These are phyloP conservation scores for Drosophila kurseongensis DNA, from an alignment of 1,140 invertebrate genomes.

Conservation along the genomic window DNA sequence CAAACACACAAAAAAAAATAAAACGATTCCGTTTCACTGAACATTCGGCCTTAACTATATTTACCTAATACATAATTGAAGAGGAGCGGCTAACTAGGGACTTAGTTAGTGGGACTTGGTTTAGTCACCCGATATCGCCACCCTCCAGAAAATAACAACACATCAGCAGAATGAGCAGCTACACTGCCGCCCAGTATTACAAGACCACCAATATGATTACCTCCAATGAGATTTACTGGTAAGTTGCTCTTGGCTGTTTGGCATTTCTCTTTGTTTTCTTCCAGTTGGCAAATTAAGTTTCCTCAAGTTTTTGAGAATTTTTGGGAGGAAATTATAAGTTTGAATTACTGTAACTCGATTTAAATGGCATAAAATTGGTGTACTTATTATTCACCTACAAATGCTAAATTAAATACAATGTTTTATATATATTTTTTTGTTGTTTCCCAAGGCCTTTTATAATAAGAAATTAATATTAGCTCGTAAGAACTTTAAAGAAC, in stretches of 20 bases:
- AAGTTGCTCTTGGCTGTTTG: slow-evolving; percentile 42
- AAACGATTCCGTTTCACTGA: slow-evolving; percentile 76
- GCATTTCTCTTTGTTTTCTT: slow-evolving; percentile 21
- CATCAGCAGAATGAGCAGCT: slow-evolving; percentile 66
- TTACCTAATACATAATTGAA: slow-evolving; percentile 51
- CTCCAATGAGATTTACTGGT: slow-evolving; percentile 84
- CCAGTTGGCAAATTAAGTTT: slow-evolving; percentile 6
- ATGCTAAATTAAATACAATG: too few species aligned
- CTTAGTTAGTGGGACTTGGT: slow-evolving; percentile 5
- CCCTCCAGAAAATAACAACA: slow-evolving; percentile 19
- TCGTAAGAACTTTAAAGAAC: background rate
- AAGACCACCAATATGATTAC: slow-evolving; percentile 84
- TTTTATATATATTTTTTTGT: too few species aligned
- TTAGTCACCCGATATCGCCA: slow-evolving; percentile 8
- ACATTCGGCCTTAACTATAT: slow-evolving; percentile 70
- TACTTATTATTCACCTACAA: too few species aligned
- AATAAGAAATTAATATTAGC: too few species aligned
- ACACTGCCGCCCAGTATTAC: slow-evolving; percentile 77
- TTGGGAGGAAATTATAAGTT: slow-evolving; percentile 17
- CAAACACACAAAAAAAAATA: slow-evolving; percentile 21
- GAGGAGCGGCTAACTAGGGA: slow-evolving; percentile 25
- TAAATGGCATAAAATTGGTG: too few species aligned
- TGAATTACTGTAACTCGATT: slow-evolving; percentile 13
- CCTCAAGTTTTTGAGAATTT: background rate
- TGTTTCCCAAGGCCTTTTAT: too few species aligned